Percentiles rank a stretch among this genome's conserved stretches.
phyloP scores from a whole-genome alignment of 2,797 vertebrate genomes.

The Threskiornis aethiopicus region DNA sequence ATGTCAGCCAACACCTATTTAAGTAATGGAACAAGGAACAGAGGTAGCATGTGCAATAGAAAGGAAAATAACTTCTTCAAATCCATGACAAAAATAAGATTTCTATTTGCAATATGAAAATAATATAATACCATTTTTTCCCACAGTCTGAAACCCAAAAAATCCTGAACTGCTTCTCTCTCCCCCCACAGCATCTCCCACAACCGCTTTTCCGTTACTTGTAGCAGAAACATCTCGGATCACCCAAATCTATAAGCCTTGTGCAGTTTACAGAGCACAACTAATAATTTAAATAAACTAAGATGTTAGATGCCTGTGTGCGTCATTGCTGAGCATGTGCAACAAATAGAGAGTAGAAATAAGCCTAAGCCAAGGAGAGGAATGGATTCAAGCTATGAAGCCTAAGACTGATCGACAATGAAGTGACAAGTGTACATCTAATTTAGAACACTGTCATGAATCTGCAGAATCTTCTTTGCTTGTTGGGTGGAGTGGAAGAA shows the following conservation, averaged over 20 bases:
- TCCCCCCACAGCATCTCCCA: neutral
- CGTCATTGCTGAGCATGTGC: neutral
- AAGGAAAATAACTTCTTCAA: neutral
- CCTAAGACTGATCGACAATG: neutral
- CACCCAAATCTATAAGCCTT: neutral
- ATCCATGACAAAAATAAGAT: neutral
- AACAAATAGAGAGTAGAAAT: neutral
- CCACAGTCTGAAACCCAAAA: neutral
- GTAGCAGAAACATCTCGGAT: neutral
- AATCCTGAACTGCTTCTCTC: neutral
- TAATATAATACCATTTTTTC: neutral
- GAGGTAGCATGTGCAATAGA: neutral
- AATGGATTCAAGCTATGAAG: neutral
- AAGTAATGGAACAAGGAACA: neutral
- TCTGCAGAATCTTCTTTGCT: constrained; percentile 1
- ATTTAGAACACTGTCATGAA: constrained; percentile 23
- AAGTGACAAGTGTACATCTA: constrained; percentile 17
- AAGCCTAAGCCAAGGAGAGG: neutral
- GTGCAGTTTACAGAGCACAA: neutral
- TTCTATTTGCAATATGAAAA: neutral
- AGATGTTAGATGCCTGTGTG: neutral
- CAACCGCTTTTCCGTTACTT: neutral
- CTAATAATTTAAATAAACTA: neutral
- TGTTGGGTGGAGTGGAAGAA: constrained; percentile 31
- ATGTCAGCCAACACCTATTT: neutral